Percentiles rank a stretch among this genome's conserved stretches.
Evolutionary conservation across 2,797 vertebrate genomes (phyloP).

Genomic region (Poeciliopsis presidionis): DNA sequence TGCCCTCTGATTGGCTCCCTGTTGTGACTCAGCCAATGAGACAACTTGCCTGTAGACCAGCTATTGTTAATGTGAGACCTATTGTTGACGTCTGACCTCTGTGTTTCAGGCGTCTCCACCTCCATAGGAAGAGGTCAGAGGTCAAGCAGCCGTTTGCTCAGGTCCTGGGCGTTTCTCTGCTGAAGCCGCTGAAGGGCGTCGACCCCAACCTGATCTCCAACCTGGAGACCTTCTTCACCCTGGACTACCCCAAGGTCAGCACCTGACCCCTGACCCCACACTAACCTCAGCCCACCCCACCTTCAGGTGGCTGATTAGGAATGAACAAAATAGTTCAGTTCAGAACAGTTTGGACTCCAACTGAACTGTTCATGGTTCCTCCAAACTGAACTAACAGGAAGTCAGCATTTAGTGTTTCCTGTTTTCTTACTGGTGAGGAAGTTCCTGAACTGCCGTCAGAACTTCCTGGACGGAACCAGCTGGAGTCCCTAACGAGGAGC

Average conservation of each 20-base stretch:
- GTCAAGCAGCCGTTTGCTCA: slow-evolving; percentile 90
- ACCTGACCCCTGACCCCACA: too few relatives aligned
- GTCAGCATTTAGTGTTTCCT: neutral
- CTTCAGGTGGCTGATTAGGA: too few relatives aligned
- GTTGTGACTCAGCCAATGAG: neutral
- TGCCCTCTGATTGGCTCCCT: neutral
- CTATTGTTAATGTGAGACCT: neutral
- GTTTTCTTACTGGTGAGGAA: neutral
- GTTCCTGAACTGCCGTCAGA: neutral
- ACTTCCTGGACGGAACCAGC: neutral
- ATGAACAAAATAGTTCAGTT: too few relatives aligned
- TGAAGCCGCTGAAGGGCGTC: slow-evolving; percentile 94
- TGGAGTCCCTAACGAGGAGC: neutral
- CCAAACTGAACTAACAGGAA: neutral
- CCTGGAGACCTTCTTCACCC: slow-evolving; percentile 96
- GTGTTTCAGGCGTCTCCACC: slow-evolving; percentile 86
- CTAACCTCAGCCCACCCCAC: too few relatives aligned
- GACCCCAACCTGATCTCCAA: slow-evolving; percentile 96
- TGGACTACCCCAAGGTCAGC: slow-evolving; percentile 95
- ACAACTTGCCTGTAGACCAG: neutral
- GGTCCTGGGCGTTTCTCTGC: slow-evolving; percentile 90
- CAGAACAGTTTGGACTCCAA: neutral
- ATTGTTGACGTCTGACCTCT: slow-evolving; percentile 4
- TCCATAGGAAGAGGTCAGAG: slow-evolving; percentile 84
- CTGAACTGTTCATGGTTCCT: neutral